phyloP scores from a whole-genome alignment of 2,113 vertebrate species.

The Cacatua alba region DNA sequence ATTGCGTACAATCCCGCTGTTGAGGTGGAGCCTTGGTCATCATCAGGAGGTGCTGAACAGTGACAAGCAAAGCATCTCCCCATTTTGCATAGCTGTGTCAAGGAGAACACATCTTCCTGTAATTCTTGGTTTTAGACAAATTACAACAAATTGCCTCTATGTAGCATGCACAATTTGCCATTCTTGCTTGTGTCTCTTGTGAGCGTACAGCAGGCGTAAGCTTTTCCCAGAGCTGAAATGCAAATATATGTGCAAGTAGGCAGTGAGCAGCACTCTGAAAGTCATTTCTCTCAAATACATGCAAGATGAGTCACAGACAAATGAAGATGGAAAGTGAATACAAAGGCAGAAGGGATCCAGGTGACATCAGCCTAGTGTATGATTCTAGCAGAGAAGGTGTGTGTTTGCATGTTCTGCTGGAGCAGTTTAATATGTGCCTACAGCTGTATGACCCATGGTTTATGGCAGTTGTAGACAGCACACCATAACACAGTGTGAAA shows the following conservation, averaged over 20 bases:
- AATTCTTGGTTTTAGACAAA: not conserved
- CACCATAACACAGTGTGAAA: not conserved
- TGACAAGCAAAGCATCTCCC: not conserved
- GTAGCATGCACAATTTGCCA: not conserved
- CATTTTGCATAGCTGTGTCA: not conserved
- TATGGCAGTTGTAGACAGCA: not conserved
- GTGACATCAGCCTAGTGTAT: not conserved
- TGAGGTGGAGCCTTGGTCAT: not conserved
- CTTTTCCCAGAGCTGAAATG: not conserved
- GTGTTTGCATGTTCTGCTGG: not conserved
- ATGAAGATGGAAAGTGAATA: not conserved
- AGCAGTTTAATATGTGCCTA: not conserved
- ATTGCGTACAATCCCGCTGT: not conserved
- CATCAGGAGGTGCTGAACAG: not conserved
- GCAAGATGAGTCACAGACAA: not conserved
- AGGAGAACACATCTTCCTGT: not conserved
- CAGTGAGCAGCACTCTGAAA: not conserved
- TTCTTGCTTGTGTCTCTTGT: not conserved
- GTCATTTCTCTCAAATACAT: not conserved
- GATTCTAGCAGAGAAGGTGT: not conserved
- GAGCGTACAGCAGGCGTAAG: fast-evolving
- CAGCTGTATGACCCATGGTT: not conserved
- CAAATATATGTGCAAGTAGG: not conserved
- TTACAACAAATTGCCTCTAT: not conserved
- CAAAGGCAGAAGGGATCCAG: not conserved